phyloP scores from a whole-genome alignment of 2,888 invertebrate genomes.

The Scotopteryx bipunctaria region DNA sequence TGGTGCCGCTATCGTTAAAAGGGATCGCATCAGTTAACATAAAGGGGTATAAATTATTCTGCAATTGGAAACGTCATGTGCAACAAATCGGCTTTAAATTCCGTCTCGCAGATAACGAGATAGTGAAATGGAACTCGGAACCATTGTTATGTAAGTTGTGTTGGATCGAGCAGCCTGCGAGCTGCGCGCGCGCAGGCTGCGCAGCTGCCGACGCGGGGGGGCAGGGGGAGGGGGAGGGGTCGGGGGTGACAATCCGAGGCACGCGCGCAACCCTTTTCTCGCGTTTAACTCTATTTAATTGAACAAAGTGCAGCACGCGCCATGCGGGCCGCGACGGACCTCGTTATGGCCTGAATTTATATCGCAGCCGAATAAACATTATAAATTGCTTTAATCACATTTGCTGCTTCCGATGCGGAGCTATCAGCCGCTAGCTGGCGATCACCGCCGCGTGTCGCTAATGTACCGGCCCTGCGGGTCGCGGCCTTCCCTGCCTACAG shows the following conservation, averaged over 20 bases:
- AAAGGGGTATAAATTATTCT: slow-evolving; percentile 18
- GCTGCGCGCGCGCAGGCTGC: slow-evolving; percentile 46
- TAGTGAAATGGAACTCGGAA: slow-evolving; percentile 58
- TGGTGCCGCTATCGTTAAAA: not conserved
- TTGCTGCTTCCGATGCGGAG: slow-evolving; percentile 44
- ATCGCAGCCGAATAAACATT: slow-evolving; percentile 59
- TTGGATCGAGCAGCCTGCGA: slow-evolving; percentile 37
- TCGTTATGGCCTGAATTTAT: slow-evolving; percentile 42
- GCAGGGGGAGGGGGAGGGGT: slow-evolving; percentile 22
- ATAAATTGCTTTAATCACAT: slow-evolving; percentile 72
- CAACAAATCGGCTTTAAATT: slow-evolving; percentile 32
- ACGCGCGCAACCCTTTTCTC: slow-evolving; percentile 62
- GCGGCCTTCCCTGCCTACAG: not conserved
- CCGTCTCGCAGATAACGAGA: slow-evolving; percentile 43
- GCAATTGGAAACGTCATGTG: slow-evolving; percentile 27
- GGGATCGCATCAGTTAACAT: not conserved
- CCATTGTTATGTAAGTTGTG: slow-evolving; percentile 42
- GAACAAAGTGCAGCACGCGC: slow-evolving; percentile 43
- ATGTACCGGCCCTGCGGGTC: not conserved
- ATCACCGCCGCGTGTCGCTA: slow-evolving; percentile 5
- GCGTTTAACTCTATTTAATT: slow-evolving; percentile 63
- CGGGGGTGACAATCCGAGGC: slow-evolving; percentile 39
- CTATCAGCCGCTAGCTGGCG: slow-evolving; percentile 17
- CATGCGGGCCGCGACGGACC: slow-evolving; percentile 21
- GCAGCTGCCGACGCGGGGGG: slow-evolving; percentile 35